Evolutionary conservation across 2,888 invertebrate genomes (phyloP).

Genomic region (Lochmaea capreae): DNA sequence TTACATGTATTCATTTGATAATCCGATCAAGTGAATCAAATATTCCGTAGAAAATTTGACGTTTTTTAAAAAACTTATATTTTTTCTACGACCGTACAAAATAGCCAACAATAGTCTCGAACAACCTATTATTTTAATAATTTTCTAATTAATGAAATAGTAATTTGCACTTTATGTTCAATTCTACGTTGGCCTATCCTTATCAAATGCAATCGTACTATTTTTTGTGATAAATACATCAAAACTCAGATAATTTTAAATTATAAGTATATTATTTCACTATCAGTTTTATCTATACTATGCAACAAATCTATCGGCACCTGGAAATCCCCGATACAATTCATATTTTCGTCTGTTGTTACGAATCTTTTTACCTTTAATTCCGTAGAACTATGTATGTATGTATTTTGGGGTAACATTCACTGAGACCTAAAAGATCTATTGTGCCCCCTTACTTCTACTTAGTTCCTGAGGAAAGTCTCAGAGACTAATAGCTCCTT

Average conservation of each 20-base stretch:
- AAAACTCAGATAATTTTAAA: background rate
- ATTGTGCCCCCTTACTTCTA: too few species aligned
- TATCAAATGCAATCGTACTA: conserved; percentile 28
- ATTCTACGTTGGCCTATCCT: conserved; percentile 28
- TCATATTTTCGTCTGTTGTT: too few species aligned
- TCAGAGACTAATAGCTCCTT: too few species aligned
- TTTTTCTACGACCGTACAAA: conserved; percentile 5
- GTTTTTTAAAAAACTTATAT: background rate
- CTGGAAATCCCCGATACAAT: background rate
- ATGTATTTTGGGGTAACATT: too few species aligned
- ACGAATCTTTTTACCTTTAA: too few species aligned
- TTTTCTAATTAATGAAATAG: conserved; percentile 21
- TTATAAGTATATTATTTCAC: background rate
- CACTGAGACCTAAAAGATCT: too few species aligned
- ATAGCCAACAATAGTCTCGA: conserved; percentile 35
- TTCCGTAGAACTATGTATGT: too few species aligned
- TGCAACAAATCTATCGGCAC: background rate
- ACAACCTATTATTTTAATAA: conserved; percentile 20
- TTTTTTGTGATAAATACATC: conserved; percentile 5
- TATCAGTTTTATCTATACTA: background rate
- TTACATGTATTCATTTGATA: background rate
- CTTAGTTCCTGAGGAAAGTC: too few species aligned
- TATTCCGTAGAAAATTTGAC: background rate
- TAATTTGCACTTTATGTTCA: conserved; percentile 21
- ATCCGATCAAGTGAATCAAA: background rate